Percentiles rank a stretch among this genome's conserved stretches.
phyloP scores from a whole-genome alignment of 2,888 invertebrate species.

The Amblyjoppa proteus region DNA sequence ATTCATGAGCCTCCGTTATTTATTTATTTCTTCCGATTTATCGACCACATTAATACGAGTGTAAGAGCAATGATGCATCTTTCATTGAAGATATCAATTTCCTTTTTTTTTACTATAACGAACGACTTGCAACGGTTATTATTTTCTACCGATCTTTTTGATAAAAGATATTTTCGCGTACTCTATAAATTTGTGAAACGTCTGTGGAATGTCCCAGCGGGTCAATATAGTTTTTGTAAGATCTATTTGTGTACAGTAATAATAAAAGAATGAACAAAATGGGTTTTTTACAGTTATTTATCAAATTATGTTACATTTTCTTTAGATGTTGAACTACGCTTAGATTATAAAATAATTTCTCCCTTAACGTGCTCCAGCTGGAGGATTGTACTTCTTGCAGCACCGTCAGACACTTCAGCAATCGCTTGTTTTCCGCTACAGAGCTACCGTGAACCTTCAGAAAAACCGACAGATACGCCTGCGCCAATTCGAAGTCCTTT shows the following conservation, averaged over 20 bases:
- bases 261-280: slow-evolving; percentile 12
- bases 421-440: slow-evolving; percentile 86
- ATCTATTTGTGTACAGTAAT: slow-evolving; percentile 51
- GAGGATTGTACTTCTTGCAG: slow-evolving; percentile 87
- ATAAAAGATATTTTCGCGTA: slow-evolving; percentile 1
- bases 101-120: slow-evolving; percentile 1
- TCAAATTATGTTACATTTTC: slow-evolving; percentile 84
- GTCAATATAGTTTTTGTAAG: slow-evolving; percentile 36
- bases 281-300: slow-evolving; percentile 64
- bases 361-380: slow-evolving; percentile 90
- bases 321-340: slow-evolving; percentile 92
- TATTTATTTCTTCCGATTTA: slow-evolving; percentile 9
- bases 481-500: slow-evolving; percentile 94
- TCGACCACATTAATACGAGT: neutral
- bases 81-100: neutral
- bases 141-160: slow-evolving; percentile 6
- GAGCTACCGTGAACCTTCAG: slow-evolving; percentile 91
- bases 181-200: neutral
- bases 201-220: slow-evolving; percentile 1
- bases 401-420: slow-evolving; percentile 86
- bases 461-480: slow-evolving; percentile 95
- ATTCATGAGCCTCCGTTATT: neutral
- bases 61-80: neutral
- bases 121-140: neutral
- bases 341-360: slow-evolving; percentile 90